Base-by-base conservation (phyloP, 2,888 invertebrate genomes). In the Ophion slaviceki region DNA sequence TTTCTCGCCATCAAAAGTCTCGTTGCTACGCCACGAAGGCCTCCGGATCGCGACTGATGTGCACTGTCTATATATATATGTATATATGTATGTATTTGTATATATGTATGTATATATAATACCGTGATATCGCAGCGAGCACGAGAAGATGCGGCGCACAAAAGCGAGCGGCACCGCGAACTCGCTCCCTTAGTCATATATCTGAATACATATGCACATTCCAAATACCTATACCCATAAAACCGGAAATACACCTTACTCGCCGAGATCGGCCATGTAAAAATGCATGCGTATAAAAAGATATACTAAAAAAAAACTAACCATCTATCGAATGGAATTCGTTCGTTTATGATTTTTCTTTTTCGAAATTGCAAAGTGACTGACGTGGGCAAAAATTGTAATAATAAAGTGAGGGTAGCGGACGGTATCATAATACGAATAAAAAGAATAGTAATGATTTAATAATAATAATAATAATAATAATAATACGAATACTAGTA, bases 1-100 rank as follows among this genome's bases (percentile, higher is more conserved):
- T 28, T 36, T 40, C 62, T 77, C 66, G 77, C 81, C 77, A 81
- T 85, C 84, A 77, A 24, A 24, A 80, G 80, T 72, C 77, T 81
- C 70, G 67, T 36, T 82, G 77, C 64, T 47, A 66, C 53, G 53
- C 24, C 45, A 36, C 17, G 47, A 62, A 70, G 70, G 53, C 20
- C 71, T 11, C 8, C 36, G 62, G 45, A 62, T 70, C 24, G 70
- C 47, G 70, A 62, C 53, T 53, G 53, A 53, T 71, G 61, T 64
- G 53, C 62, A 36, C 17, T 70, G 71, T 47, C 32, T 32, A 32
- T 28, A 28, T 28, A 28, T 28, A 28, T 3, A 28, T 24, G 24
- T 24, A 24, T 24, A 1, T 24, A 24, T 24, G 24, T 24, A 24
- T 24, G 24, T 24, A 24, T n/a, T n/a, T 24, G 28, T 28, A 3